Conservation (phyloP, 1,140 invertebrate species). For the Drosophila fuyamai region DNA sequence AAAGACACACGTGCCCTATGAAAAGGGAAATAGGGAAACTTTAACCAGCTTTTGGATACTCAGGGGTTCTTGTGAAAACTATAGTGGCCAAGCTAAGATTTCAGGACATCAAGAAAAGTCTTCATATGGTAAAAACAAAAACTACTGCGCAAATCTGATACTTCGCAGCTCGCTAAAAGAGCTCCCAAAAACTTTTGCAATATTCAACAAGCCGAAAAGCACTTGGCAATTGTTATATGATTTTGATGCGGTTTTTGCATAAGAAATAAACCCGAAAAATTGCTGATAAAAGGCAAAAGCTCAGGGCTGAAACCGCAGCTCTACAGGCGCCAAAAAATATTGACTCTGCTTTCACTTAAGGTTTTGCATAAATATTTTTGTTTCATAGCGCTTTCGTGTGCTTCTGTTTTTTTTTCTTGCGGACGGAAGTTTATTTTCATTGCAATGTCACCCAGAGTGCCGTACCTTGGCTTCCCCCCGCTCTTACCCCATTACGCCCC, state of each 20-base stretch:
- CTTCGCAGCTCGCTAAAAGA: background rate
- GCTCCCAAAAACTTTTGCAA: slow-evolving; percentile 12
- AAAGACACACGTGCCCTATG: slow-evolving; percentile 37
- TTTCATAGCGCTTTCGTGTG: slow-evolving; percentile 47
- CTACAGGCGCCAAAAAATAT: slow-evolving; percentile 57
- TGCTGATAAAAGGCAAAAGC: slow-evolving; percentile 24
- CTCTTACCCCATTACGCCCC: background rate
- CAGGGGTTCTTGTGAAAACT: slow-evolving; percentile 1
- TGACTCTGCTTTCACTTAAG: slow-evolving; percentile 58
- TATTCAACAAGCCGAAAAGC: slow-evolving; percentile 15
- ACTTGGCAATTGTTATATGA: slow-evolving; percentile 39
- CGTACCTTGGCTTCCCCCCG: slow-evolving; percentile 8
- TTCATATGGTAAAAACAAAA: slow-evolving; percentile 5
- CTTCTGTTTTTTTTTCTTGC: slow-evolving; percentile 9
- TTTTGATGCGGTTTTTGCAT: slow-evolving; percentile 59
- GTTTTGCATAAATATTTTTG: slow-evolving; percentile 76
- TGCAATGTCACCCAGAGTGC: slow-evolving; percentile 61
- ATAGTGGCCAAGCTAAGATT: background rate
- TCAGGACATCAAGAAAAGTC: background rate
- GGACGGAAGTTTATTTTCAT: slow-evolving; percentile 59
- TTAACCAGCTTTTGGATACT: slow-evolving; percentile 1
- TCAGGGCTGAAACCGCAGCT: slow-evolving; percentile 1
- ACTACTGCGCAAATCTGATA: slow-evolving; percentile 1
- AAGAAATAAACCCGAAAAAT: slow-evolving; percentile 58
- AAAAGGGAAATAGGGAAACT: slow-evolving; percentile 25